Base-by-base conservation (phyloP, 1,140 invertebrate species). In the Cotesia chilonis region DNA sequence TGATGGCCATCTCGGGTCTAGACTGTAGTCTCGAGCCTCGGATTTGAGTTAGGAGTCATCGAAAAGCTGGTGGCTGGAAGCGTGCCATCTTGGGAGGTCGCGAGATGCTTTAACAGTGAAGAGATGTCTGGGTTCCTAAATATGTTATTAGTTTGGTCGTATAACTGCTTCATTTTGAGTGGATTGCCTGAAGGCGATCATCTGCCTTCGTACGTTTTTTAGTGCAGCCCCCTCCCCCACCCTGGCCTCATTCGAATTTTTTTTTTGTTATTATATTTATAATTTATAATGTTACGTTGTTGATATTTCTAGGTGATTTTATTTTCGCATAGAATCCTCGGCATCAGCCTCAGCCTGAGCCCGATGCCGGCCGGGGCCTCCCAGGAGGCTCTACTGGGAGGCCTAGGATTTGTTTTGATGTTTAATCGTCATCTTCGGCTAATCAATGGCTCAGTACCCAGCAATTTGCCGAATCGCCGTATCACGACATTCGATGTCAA, bases 111-210 rank as follows among this genome's bases (percentile, higher is more conserved):
- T 60, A 55, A 37, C 67, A 63, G 57, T 61, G 68, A 60, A 71
- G 70, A 65, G 72, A 70, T 64, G 66, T 51, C 66, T 68, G 68
- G 65, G 41, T 67, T 72, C 70, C 70, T 72, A 77, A 77, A 77
- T 77, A 74, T 77, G 76, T 77, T 77, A 77, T 77, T 77, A 77
- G 76, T 74, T 75, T 67, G 76, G 74, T 75, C 76, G 76, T 77
- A 77, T 77, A 77, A 77, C 76, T 77, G 76, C 76, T 77, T 77
- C 70, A 66, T 77, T 77, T 77, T 77, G 74, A 73, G 76, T 74
- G 74, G 57, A 59, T 59, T 17, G 57, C 57, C 57, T 59, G 4
- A 59, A 59, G 57, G 57, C 57, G 57, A 59, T 59, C 57, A 59
- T 59, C 57, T 59, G 57, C 57, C 57, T 59, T 59, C 3, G 38